Percentiles rank a stretch among this genome's conserved stretches.
These are phyloP conservation scores for Chrysocyon brachyurus DNA, from an alignment of 2,797 vertebrate species.

Conservation along the genomic window DNA sequence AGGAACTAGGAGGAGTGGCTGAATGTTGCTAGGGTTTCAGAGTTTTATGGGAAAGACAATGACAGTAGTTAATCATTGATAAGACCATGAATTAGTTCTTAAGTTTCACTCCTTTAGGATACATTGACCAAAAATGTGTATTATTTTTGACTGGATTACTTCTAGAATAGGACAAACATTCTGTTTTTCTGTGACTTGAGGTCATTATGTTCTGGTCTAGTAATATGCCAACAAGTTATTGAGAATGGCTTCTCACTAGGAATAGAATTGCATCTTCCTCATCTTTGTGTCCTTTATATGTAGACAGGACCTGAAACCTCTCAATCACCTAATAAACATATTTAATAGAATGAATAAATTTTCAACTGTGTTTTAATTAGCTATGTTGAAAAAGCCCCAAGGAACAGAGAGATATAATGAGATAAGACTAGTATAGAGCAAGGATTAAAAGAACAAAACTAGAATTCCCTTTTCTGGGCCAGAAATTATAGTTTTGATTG, in stretches of 20 bases:
- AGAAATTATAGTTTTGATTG: background rate
- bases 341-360: background rate
- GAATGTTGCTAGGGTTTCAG: background rate
- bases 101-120: background rate
- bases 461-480: background rate
- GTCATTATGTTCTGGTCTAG: background rate
- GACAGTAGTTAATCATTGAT: background rate
- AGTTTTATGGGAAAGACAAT: slow-evolving; percentile 36
- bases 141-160: slow-evolving; percentile 44
- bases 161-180: background rate
- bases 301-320: background rate
- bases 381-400: background rate
- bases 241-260: background rate
- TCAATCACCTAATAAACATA: background rate
- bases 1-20: background rate
- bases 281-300: background rate
- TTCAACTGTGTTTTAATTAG: background rate
- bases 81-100: background rate
- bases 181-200: background rate
- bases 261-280: background rate
- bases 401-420: background rate
- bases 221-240: background rate
- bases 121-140: background rate
- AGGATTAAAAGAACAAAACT: background rate
- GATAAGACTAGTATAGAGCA: background rate